Base-by-base conservation (phyloP, 2,888 invertebrate species). In the Thereva nobilitata region DNA sequence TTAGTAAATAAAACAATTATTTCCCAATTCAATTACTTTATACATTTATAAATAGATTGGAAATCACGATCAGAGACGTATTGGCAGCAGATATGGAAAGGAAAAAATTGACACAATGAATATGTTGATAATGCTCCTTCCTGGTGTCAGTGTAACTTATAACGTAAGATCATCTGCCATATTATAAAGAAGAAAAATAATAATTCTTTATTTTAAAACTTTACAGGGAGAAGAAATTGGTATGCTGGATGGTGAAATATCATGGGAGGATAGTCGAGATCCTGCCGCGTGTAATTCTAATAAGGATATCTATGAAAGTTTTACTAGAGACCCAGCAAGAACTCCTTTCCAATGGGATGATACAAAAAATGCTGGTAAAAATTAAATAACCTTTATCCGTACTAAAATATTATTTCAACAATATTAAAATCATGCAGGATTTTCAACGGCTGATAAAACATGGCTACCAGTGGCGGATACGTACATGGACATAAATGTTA, bases 111-210 rank as follows among this genome's bases (percentile, higher is more conserved):
- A 90, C 69, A 85, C 87, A 0, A 76, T 91, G 4, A 90, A 89
- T 76, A 85, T 89, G 73, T 79, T 94, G 63, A 84, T 86, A 67
- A 83, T 90, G 75, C 77, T 90, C 9, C 80, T 95, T 34, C 92
- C 92, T 0, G 93, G 93, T 41, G 87, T 89, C 0, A 85, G 89
- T 0, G 85, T 92, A n/a, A 88, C 90, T 0, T 93, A 93, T 79
- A 91, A 93, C 74, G 93, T 74, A 61, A 69, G 70, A 68, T 23
- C 23, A 23, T 23, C 23, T 23, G 23, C 2, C 23, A 23, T 23
- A 23, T 23, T 23, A 23, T 23, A 23, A 23, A 23, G 23, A 23
- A 23, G 23, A 23, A 23, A 23, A 23, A 23, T 23, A 23, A 23
- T 23, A 23, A 23, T 23, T 23, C 23, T 23, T 23, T 23, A 23